These are phyloP conservation scores for Ephestia elutella DNA, from an alignment of 1,140 invertebrate genomes.

Conservation along the genomic window DNA sequence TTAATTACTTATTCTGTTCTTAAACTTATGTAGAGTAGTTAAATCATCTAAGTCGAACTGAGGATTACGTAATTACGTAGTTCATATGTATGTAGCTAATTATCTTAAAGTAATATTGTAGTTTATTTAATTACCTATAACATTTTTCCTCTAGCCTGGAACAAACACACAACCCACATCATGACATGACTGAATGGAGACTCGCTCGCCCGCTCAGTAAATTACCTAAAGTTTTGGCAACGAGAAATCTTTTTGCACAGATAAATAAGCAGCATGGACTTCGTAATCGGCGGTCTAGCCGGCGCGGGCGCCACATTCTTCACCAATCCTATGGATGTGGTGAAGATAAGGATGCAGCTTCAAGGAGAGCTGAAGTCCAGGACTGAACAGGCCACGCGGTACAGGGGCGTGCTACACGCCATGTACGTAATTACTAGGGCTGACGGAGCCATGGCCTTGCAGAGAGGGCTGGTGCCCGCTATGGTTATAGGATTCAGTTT, in stretches of 20 bases:
- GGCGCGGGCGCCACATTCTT: slow-evolving; percentile 80
- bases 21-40: no score
- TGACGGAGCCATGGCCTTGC: slow-evolving; percentile 82
- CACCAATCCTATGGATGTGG: slow-evolving; percentile 84
- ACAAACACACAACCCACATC: no score
- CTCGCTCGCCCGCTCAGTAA: no score
- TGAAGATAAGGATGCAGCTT: slow-evolving; percentile 93
- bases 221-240: no score
- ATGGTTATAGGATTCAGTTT: slow-evolving; percentile 77
- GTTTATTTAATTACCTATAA: no score
- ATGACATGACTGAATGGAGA: no score
- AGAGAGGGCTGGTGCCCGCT: slow-evolving; percentile 91
- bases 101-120: no score
- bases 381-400: slow-evolving; percentile 56
- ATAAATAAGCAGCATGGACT: slow-evolving; percentile 74
- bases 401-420: slow-evolving; percentile 82
- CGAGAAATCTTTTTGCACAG: neutral
- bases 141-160: no score
- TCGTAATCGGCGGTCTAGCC: slow-evolving; percentile 78
- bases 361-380: slow-evolving; percentile 88
- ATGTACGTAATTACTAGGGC: slow-evolving; percentile 75
- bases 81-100: no score
- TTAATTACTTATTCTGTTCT: no score
- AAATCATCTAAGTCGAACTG: no score
- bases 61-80: no score